phyloP scores from a whole-genome alignment of 2,888 invertebrate genomes.

The Xestia c-nigrum region DNA sequence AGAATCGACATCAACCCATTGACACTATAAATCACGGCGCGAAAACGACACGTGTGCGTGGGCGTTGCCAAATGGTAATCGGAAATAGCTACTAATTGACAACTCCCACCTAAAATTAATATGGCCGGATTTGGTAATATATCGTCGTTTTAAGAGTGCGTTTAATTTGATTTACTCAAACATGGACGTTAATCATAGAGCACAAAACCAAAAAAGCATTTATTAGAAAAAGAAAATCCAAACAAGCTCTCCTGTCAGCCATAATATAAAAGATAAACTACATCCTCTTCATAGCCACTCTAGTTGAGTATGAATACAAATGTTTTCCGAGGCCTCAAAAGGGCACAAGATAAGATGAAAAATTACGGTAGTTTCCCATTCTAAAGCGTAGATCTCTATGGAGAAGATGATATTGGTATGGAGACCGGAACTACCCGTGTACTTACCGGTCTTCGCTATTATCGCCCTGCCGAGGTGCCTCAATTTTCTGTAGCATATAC shows the following conservation, averaged over 20 bases:
- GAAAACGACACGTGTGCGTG: constrained; percentile 32
- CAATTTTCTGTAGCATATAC: background rate
- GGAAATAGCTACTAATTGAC: constrained; percentile 57
- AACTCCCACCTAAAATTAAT: constrained; percentile 43
- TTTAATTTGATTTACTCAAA: constrained; percentile 11
- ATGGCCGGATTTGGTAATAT: constrained; percentile 1
- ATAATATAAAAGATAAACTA: too few relatives aligned
- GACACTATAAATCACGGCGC: constrained; percentile 36
- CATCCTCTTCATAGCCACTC: too few relatives aligned
- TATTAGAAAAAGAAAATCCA: too few relatives aligned
- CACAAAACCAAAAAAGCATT: background rate
- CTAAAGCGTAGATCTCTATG: background rate
- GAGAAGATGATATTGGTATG: background rate
- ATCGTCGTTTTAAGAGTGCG: background rate
- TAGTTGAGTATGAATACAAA: too few relatives aligned
- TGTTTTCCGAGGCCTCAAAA: background rate
- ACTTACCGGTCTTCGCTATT: background rate
- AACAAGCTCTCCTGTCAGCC: too few relatives aligned
- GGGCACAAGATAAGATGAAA: background rate
- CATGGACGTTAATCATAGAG: background rate
- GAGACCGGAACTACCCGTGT: too few relatives aligned
- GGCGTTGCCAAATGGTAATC: constrained; percentile 53
- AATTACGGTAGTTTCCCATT: background rate
- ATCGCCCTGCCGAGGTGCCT: background rate
- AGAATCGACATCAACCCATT: constrained; percentile 32